phyloP scores from a whole-genome alignment of 1,140 invertebrate species.

The Brachionus manjavacas region DNA sequence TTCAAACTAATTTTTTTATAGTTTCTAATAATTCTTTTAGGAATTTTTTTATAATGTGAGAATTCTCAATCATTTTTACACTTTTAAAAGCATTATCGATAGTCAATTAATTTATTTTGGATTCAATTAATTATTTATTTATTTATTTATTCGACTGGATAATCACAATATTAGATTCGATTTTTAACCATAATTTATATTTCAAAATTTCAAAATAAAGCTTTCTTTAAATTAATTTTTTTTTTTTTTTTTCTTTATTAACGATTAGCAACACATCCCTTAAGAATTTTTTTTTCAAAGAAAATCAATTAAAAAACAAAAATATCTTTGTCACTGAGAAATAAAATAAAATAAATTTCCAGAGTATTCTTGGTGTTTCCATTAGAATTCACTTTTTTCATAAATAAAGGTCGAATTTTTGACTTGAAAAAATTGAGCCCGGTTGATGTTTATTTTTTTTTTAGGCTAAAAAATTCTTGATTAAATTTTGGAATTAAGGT shows the following conservation, averaged over 20 bases:
- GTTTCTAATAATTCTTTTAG: not conserved
- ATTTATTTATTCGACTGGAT: not conserved
- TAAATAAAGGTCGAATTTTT: too few species aligned
- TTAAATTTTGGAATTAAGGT: too few species aligned
- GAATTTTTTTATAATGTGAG: not conserved
- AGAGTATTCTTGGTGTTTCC: too few species aligned
- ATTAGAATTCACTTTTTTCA: too few species aligned
- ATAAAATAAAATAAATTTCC: too few species aligned
- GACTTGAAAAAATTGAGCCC: too few species aligned
- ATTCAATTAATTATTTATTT: not conserved
- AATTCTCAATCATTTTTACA: not conserved
- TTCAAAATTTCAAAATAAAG: not conserved
- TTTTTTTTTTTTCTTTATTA: not conserved
- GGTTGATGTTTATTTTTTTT: too few species aligned
- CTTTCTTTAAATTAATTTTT: not conserved
- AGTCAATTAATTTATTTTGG: not conserved
- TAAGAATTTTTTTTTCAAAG: too few species aligned
- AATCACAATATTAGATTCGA: not conserved
- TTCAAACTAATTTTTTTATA: not conserved
- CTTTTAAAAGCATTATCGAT: not conserved
- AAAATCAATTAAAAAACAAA: too few species aligned
- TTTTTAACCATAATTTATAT: not conserved
- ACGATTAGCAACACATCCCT: not conserved
- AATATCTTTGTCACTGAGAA: too few species aligned
- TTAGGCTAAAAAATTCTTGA: too few species aligned